phyloP scores from a whole-genome alignment of 2,113 vertebrate species.

The Romanogobio albipinnatus region DNA sequence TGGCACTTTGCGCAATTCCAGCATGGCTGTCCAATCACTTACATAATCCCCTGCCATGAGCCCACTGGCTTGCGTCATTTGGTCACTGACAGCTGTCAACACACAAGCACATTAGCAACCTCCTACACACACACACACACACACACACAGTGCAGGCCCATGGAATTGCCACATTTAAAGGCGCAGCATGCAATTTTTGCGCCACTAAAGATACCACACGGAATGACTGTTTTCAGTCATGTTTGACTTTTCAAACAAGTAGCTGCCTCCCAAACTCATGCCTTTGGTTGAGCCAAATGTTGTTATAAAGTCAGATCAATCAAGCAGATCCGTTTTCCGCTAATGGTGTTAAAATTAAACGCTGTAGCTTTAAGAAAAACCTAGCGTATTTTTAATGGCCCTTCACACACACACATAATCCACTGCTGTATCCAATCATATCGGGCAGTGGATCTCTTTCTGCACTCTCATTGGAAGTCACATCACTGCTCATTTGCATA shows the following conservation, averaged over 20 bases:
- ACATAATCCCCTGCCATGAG: constrained; percentile 77
- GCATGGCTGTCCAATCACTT: constrained; percentile 72
- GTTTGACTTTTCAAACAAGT: neutral
- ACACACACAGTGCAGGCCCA: constrained; percentile 32
- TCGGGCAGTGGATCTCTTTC: neutral
- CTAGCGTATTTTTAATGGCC: neutral
- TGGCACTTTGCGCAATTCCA: constrained; percentile 52
- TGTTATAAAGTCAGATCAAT: neutral
- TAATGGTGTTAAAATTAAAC: neutral
- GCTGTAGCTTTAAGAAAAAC: neutral
- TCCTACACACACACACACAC: constrained; percentile 45
- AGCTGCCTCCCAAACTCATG: neutral
- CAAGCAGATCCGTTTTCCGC: neutral
- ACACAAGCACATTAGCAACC: constrained; percentile 59
- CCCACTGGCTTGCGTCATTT: constrained; percentile 73
- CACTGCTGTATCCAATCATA: neutral
- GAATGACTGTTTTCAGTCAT: neutral
- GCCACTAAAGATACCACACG: neutral
- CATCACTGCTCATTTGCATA: neutral
- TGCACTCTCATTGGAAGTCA: neutral
- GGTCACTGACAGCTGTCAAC: constrained; percentile 79
- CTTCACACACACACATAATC: neutral
- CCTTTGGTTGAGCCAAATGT: neutral
- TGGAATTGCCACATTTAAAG: constrained; percentile 21
- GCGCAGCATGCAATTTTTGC: neutral